Conservation (phyloP, 1,140 invertebrate genomes). For the Micrasema longulum region DNA sequence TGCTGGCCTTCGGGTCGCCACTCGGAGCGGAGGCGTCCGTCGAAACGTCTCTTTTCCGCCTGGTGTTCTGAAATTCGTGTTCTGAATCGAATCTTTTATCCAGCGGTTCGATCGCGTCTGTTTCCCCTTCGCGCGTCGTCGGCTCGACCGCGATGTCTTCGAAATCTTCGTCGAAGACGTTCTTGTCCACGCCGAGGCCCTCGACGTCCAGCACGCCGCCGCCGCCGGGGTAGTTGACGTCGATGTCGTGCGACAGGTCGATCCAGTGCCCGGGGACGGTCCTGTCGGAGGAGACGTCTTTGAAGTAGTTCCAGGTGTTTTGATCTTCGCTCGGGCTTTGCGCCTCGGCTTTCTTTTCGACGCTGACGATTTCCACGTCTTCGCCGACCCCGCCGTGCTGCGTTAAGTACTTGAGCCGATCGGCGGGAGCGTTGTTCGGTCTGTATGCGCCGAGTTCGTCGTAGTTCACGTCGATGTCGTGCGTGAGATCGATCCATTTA, state of each 20-base stretch:
- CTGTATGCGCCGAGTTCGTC: conserved; percentile 26
- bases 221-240: conserved; percentile 60
- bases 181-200: conserved; percentile 46
- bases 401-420: conserved; percentile 30
- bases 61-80: not conserved
- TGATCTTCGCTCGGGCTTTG: conserved; percentile 19
- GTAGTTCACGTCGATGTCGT: conserved; percentile 64
- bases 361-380: conserved; percentile 18
- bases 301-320: conserved; percentile 47
- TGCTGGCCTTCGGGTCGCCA: not conserved
- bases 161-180: conserved; percentile 45
- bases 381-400: not conserved
- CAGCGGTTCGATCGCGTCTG: conserved; percentile 13
- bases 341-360: conserved; percentile 17
- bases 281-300: conserved; percentile 3
- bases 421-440: conserved; percentile 3
- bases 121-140: conserved; percentile 10
- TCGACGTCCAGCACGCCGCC: conserved; percentile 46
- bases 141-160: conserved; percentile 26
- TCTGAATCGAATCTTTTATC: conserved; percentile 13
- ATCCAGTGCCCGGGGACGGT: conserved; percentile 51
- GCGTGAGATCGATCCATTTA: conserved; percentile 59
- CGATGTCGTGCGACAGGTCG: conserved; percentile 62
- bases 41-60: not conserved
- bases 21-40: not conserved